These are phyloP conservation scores for Rhea pennata DNA, from an alignment of 2,113 vertebrate species.

Conservation along the genomic window DNA sequence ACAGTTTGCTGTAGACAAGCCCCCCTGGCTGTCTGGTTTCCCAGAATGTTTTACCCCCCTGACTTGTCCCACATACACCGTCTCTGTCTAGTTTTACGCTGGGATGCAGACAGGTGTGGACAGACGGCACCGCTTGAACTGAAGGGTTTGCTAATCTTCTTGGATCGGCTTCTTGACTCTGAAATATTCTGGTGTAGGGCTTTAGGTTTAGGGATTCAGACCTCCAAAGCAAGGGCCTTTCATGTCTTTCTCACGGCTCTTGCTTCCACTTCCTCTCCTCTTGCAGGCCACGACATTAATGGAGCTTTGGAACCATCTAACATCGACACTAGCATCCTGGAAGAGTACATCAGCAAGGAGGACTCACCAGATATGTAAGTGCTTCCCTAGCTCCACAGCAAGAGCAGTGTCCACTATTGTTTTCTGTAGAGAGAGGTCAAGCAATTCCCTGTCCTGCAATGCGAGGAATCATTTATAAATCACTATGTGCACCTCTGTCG, in stretches of 20 bases:
- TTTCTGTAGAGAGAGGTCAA: neutral
- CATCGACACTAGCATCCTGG: constrained; percentile 99
- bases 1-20: neutral
- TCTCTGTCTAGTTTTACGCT: fast-evolving
- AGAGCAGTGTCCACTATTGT: fast-evolving
- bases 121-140: neutral
- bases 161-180: neutral
- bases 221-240: neutral
- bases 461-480: neutral
- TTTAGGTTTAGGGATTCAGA: neutral
- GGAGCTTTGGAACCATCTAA: constrained; percentile 96
- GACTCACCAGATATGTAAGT: constrained; percentile 98
- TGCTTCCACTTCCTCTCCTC: neutral
- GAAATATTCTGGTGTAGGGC: neutral
- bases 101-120: neutral
- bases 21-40: neutral
- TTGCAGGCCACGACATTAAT: constrained; percentile 95
- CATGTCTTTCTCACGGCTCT: neutral
- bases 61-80: fast-evolving
- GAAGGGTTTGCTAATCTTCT: neutral
- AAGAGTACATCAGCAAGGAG: constrained; percentile 99
- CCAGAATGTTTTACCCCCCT: neutral
- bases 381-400: neutral
- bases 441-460: neutral
- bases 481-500: neutral